Percentiles rank a stretch among this genome's conserved stretches.
These are phyloP conservation scores for Drosophila oshimai DNA, from an alignment of 1,140 invertebrate species.

Conservation along the genomic window DNA sequence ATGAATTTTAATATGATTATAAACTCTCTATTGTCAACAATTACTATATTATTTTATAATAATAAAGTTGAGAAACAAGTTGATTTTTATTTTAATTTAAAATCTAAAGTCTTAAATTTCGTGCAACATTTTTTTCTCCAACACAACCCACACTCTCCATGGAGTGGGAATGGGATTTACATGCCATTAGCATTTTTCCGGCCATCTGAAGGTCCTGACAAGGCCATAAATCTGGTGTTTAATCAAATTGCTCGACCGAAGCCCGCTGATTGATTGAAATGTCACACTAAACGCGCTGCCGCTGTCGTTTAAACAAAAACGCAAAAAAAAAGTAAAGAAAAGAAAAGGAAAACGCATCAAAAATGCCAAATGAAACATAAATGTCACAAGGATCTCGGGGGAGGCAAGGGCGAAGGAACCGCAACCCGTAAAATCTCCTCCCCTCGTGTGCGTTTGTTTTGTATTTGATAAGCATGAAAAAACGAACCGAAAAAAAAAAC, in stretches of 20 bases:
- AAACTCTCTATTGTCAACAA: too few species aligned
- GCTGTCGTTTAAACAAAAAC: conserved; percentile 32
- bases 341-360: conserved; percentile 65
- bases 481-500: conserved; percentile 57
- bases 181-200: not conserved
- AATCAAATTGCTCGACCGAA: conserved; percentile 27
- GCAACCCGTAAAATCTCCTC: conserved; percentile 35
- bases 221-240: conserved; percentile 41
- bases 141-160: not conserved
- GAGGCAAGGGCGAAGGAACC: conserved; percentile 12
- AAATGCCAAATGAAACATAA: conserved; percentile 80
- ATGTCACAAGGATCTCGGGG: conserved; percentile 45
- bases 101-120: too few species aligned
- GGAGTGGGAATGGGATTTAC: too few species aligned
- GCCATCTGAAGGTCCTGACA: conserved; percentile 18
- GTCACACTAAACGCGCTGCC: conserved; percentile 67
- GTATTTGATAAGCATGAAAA: conserved; percentile 80
- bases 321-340: conserved; percentile 26
- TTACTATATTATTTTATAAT: too few species aligned
- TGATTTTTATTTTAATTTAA: too few species aligned
- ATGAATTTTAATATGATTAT: too few species aligned
- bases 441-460: conserved; percentile 68
- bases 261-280: conserved; percentile 78
- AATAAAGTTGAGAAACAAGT: too few species aligned
- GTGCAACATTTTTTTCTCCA: too few species aligned